Percentiles rank a stretch among this genome's conserved stretches.
These are phyloP conservation scores for Deilephila elpenor DNA, from an alignment of 2,888 invertebrate genomes.

Conservation along the genomic window DNA sequence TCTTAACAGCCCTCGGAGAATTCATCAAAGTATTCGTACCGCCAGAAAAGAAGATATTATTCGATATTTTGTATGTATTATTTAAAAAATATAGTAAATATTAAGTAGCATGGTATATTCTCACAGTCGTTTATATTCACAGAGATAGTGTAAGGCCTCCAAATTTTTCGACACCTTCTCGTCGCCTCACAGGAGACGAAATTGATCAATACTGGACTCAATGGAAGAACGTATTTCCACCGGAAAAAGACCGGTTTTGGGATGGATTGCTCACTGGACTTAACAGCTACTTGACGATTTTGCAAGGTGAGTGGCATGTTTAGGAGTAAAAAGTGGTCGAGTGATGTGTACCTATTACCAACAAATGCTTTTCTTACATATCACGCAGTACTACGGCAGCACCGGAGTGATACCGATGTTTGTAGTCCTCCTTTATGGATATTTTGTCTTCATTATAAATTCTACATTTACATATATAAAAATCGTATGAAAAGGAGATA, in stretches of 20 bases:
- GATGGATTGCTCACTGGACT: conserved; percentile 87
- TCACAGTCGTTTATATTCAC: conserved; percentile 35
- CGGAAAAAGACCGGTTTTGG: conserved; percentile 88
- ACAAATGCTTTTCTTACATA: too few relatives aligned
- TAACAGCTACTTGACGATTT: conserved; percentile 86
- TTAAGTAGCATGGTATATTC: not conserved
- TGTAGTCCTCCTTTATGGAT: too few relatives aligned
- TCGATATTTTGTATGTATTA: conserved; percentile 69
- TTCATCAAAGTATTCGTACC: conserved; percentile 82
- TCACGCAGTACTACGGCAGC: too few relatives aligned
- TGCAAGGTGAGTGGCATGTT: conserved; percentile 79
- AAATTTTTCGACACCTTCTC: conserved; percentile 81
- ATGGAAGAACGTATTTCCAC: conserved; percentile 85
- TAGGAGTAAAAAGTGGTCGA: too few relatives aligned
- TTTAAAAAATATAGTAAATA: not conserved
- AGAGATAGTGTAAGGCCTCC: conserved; percentile 73
- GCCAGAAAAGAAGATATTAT: conserved; percentile 71
- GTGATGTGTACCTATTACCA: too few relatives aligned
- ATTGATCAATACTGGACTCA: conserved; percentile 88
- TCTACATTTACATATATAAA: too few relatives aligned
- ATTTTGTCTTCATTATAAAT: too few relatives aligned
- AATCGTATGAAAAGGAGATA: too few relatives aligned
- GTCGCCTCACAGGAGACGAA: conserved; percentile 81
- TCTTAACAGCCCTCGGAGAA: conserved; percentile 87
- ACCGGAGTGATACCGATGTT: too few relatives aligned